Evolutionary conservation across 1,140 invertebrate species (phyloP).

Genomic region (Pectinophora gossypiella): DNA sequence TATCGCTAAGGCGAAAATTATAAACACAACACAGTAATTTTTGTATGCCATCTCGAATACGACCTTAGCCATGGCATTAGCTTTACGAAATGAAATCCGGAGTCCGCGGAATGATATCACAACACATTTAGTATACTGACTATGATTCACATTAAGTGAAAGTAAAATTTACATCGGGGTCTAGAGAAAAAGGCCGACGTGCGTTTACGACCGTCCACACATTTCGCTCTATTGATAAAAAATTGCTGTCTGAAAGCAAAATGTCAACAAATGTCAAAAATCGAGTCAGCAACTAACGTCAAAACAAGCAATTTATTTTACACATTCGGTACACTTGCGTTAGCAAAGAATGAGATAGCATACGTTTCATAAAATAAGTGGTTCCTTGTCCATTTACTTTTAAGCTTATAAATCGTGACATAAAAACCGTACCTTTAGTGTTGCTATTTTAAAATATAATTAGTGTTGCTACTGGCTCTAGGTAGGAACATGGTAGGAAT

Average conservation of each 20-base stretch:
- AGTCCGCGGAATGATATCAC: slow-evolving; percentile 15
- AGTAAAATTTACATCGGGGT: not conserved
- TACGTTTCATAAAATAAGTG: too few relatives aligned
- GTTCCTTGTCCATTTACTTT: too few relatives aligned
- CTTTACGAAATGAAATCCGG: slow-evolving; percentile 15
- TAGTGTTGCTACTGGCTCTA: too few relatives aligned
- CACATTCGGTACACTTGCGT: too few relatives aligned
- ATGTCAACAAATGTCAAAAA: too few relatives aligned
- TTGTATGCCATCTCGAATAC: slow-evolving; percentile 49
- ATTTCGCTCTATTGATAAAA: not conserved
- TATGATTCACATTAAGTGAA: slow-evolving; percentile 1
- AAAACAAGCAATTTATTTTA: too few relatives aligned
- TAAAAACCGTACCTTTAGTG: too few relatives aligned
- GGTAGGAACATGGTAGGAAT: too few relatives aligned
- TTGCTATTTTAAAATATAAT: too few relatives aligned
- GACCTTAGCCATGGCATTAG: slow-evolving; percentile 25
- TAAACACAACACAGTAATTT: slow-evolving; percentile 67
- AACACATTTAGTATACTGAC: slow-evolving; percentile 22
- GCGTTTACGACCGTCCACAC: not conserved
- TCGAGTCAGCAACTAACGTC: too few relatives aligned
- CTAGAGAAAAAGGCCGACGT: not conserved
- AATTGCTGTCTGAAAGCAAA: not conserved
- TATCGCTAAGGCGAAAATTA: slow-evolving; percentile 61
- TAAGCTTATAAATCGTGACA: too few relatives aligned
- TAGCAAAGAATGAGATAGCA: too few relatives aligned